Conservation (phyloP, 2,113 vertebrate genomes). For the Trachemys scripta region DNA sequence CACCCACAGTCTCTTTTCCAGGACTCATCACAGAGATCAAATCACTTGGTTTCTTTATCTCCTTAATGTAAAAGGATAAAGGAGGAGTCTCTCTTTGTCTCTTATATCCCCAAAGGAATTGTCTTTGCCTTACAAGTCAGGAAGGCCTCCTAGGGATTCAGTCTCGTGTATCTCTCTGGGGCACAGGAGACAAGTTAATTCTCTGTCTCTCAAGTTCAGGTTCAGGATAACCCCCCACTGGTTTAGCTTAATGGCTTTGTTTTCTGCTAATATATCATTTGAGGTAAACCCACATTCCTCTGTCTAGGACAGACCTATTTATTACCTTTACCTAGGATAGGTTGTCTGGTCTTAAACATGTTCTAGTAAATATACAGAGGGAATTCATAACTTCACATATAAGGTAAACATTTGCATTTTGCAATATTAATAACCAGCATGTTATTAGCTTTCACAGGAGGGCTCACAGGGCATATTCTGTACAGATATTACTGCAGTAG, state of each 20-base stretch:
- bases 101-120: neutral
- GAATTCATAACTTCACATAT: neutral
- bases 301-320: neutral
- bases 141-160: neutral
- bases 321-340: neutral
- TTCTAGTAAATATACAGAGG: neutral
- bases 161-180: neutral
- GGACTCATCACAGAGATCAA: neutral
- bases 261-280: neutral
- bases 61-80: neutral
- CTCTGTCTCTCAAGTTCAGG: neutral
- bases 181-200: neutral
- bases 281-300: neutral
- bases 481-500: neutral
- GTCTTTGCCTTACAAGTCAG: neutral
- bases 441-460: neutral
- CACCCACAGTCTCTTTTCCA: neutral
- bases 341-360: neutral
- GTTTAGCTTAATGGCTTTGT: neutral
- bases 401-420: neutral
- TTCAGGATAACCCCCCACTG: neutral
- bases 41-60: neutral
- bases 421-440: neutral
- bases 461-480: neutral
- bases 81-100: neutral